These are phyloP conservation scores for Alcedo quadribrachys DNA, from an alignment of 2,797 vertebrate genomes.

Conservation along the genomic window DNA sequence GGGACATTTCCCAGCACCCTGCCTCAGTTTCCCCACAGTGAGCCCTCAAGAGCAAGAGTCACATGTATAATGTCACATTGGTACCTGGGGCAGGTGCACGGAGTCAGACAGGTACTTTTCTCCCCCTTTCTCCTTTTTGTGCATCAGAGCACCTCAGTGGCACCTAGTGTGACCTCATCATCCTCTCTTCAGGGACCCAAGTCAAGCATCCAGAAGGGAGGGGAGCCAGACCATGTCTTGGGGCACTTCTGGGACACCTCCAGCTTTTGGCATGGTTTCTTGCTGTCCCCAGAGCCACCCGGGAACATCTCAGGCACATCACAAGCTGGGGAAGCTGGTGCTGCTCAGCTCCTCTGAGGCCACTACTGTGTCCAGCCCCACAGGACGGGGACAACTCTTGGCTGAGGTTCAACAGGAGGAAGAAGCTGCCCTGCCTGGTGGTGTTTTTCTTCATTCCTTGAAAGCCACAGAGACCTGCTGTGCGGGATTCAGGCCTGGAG, in stretches of 20 bases:
- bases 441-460: conserved; percentile 63
- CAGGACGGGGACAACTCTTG: neutral
- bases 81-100: neutral
- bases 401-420: neutral
- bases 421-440: neutral
- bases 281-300: neutral
- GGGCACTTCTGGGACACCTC: neutral
- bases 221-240: accelerated
- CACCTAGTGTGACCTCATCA: neutral
- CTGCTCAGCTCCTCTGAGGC: neutral
- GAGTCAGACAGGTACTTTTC: neutral
- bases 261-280: neutral
- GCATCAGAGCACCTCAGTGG: neutral
- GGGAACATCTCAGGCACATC: neutral
- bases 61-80: neutral
- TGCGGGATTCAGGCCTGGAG: conserved; percentile 2
- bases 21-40: neutral
- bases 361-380: accelerated
- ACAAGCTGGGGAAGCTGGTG: neutral
- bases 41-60: neutral
- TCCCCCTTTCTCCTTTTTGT: neutral
- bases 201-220: neutral
- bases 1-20: neutral
- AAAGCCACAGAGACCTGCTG: conserved; percentile 24
- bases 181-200: neutral